Evolutionary conservation across 2,888 invertebrate genomes (phyloP), one percentile per base, ranked within the genome.

Genomic region (Elysia crispata): DNA sequence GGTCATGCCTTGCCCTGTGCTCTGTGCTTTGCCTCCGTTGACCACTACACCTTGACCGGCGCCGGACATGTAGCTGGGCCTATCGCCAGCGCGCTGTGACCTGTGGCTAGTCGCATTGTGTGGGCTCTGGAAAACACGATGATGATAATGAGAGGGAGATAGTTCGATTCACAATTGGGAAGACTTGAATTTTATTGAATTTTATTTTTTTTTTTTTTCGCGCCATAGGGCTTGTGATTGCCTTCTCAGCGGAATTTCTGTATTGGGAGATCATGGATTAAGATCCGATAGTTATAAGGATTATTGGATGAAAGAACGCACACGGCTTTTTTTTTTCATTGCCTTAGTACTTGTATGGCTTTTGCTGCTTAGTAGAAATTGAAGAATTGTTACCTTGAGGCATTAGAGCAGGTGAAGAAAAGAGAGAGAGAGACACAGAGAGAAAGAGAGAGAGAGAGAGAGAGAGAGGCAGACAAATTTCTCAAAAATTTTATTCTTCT

Each of bases 101-200:
- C 83, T 77, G 50, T 83, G 83, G 69, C 82, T 73, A 25, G 67
- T 83, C 78, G 82, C 85, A 80, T 85, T 83, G 60, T 81, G 83
- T 13, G 85, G 85, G 73, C 85, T 85, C 86, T 86, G 81, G 25
- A 72, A 81, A 11, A 41, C 41, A 41, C 41, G 11, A 81, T 20
- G n/a, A n/a, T n/a, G n/a, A n/a, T n/a, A n/a, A n/a, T n/a, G 54
- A 57, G 50, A 50, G 8, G 6, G 5, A 49, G 41, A 23, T 6
- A 11, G 23, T 18, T 76, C 50, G 49, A 49, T 20, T 31, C 18
- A 73, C 11, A 11, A 11, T 41, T 41, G 41, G 3, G 11, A 41
- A 41, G 41, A n/a, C 11, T 41, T 41, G 41, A 41, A 41, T 3
- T 41, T n/a, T n/a, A n/a, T n/a, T n/a, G n/a, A n/a, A n/a, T n/a